Conservation (phyloP, 2,113 vertebrate genomes). For the Pitta sordida region DNA sequence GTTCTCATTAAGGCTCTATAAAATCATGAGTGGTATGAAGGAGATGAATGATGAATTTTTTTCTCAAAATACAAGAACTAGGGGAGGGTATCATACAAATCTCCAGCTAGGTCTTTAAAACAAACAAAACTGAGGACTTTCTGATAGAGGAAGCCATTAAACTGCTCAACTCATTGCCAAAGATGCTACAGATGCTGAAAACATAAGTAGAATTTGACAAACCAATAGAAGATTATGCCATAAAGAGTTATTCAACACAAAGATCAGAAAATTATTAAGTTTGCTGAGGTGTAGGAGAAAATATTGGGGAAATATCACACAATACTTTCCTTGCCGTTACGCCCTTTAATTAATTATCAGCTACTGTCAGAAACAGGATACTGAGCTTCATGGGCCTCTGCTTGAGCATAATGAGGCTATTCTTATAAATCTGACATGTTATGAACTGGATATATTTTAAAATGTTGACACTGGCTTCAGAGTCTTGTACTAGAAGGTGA, state of each 20-base stretch:
- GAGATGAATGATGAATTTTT: neutral
- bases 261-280: neutral
- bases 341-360: slow-evolving; percentile 47
- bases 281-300: neutral
- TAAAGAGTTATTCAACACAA: neutral
- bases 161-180: neutral
- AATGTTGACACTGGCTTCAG: slow-evolving; percentile 48
- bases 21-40: neutral
- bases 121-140: neutral
- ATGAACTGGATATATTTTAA: neutral
- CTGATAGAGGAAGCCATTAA: neutral
- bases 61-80: neutral
- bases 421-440: neutral
- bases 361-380: slow-evolving; percentile 53
- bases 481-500: neutral
- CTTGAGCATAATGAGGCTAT: slow-evolving; percentile 13
- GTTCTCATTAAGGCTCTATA: neutral
- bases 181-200: neutral
- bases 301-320: slow-evolving; percentile 30
- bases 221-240: neutral
- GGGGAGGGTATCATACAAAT: neutral
- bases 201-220: neutral
- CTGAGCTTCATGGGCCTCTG: neutral
- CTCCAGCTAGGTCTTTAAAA: neutral
- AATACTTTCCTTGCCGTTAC: neutral